phyloP scores from a whole-genome alignment of 2,888 invertebrate genomes.

The Oscheius myriophilus region DNA sequence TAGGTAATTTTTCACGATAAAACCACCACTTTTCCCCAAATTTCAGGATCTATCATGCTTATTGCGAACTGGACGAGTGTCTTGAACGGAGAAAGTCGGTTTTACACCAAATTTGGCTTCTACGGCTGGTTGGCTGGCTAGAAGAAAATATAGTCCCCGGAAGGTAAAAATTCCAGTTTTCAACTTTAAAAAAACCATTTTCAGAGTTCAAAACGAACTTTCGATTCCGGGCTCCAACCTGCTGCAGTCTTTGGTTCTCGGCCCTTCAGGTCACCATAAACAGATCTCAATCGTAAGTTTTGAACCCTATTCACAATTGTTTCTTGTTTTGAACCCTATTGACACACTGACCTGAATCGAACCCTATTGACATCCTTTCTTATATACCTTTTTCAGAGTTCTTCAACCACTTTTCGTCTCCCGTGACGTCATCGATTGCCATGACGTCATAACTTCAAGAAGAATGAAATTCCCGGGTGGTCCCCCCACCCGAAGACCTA shows the following conservation, averaged over 20 bases:
- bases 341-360: no score
- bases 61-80: slow-evolving; percentile 54
- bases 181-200: no score
- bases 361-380: no score
- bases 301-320: background rate
- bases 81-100: slow-evolving; percentile 50
- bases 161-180: no score
- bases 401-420: slow-evolving; percentile 47
- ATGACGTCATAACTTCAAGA: background rate
- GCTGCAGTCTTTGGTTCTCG: background rate
- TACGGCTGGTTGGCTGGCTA: slow-evolving; percentile 52
- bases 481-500: background rate
- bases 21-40: background rate
- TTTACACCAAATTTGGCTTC: slow-evolving; percentile 45
- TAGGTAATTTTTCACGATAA: slow-evolving; percentile 36
- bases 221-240: slow-evolving; percentile 24
- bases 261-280: slow-evolving; percentile 46
- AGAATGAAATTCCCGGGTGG: background rate
- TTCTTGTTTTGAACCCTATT: background rate
- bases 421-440: slow-evolving; percentile 34
- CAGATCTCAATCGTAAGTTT: slow-evolving; percentile 58
- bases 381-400: slow-evolving; percentile 54
- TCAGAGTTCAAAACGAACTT: slow-evolving; percentile 34
- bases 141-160: slow-evolving; percentile 56
- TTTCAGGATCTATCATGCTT: slow-evolving; percentile 57